Conservation (phyloP, 2,888 invertebrate genomes). For the Ecdyonurus torrentis region DNA sequence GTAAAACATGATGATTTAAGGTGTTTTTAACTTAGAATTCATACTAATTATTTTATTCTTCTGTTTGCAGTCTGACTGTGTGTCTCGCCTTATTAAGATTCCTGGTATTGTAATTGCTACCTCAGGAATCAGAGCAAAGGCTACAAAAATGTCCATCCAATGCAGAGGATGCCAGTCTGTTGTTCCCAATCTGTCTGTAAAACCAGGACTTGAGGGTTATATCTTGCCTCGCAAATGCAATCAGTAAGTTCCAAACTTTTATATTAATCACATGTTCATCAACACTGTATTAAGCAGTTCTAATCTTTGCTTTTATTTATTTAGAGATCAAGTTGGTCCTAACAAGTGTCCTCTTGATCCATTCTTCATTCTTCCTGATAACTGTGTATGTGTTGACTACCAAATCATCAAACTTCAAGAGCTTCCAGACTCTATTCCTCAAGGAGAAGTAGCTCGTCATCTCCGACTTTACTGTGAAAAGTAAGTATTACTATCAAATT, state of each 20-base stretch:
- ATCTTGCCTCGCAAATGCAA: conserved; percentile 86
- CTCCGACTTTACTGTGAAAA: conserved; percentile 88
- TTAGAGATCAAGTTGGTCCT: conserved; percentile 77
- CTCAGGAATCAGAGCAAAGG: conserved; percentile 87
- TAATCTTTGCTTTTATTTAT: no score
- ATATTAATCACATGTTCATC: neutral
- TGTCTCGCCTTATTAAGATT: conserved; percentile 84
- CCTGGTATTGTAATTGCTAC: conserved; percentile 92
- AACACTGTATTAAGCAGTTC: neutral
- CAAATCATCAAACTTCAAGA: conserved; percentile 97
- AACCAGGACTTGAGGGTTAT: conserved; percentile 93
- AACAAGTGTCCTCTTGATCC: conserved; percentile 94
- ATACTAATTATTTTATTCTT: conserved; percentile 1
- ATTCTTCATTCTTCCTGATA: conserved; percentile 95
- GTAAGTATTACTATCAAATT: conserved; percentile 20
- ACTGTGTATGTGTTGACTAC: conserved; percentile 93
- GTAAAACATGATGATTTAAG: neutral
- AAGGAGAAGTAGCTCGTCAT: conserved; percentile 96
- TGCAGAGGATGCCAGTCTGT: conserved; percentile 85
- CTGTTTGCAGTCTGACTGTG: conserved; percentile 64
- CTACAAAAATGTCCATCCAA: conserved; percentile 86
- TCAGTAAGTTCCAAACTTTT: conserved; percentile 41
- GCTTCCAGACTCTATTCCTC: conserved; percentile 81
- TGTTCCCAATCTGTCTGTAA: conserved; percentile 75
- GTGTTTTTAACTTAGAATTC: neutral